phyloP scores from a whole-genome alignment of 2,888 invertebrate genomes.

The Ypsolopha scabrella region DNA sequence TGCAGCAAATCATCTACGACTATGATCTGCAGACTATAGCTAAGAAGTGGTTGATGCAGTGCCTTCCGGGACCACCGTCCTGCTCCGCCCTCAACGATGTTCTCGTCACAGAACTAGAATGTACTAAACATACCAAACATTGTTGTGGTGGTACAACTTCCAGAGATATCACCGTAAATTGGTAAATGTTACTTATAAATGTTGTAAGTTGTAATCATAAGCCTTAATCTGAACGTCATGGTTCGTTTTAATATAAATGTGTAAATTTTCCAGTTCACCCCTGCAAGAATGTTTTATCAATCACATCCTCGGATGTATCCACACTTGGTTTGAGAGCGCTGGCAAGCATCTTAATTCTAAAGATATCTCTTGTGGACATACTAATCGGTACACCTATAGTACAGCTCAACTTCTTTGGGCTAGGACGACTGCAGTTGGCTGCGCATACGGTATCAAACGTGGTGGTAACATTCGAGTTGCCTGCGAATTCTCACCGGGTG shows the following conservation, averaged over 20 bases:
- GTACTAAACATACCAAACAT: constrained; percentile 38
- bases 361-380: constrained; percentile 46
- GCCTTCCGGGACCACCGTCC: constrained; percentile 48
- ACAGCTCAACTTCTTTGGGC: constrained; percentile 54
- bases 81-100: constrained; percentile 45
- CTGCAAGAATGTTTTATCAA: constrained; percentile 41
- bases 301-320: constrained; percentile 46
- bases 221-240: not conserved
- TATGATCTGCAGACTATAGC: constrained; percentile 49
- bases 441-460: constrained; percentile 34
- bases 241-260: not conserved
- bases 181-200: not conserved
- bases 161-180: not conserved
- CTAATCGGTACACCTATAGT: constrained; percentile 30
- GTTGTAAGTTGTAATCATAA: not conserved
- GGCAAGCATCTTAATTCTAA: constrained; percentile 25
- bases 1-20: constrained; percentile 54
- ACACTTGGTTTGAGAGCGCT: constrained; percentile 49
- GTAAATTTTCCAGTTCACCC: constrained; percentile 33
- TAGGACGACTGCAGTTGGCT: constrained; percentile 47
- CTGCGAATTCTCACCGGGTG: constrained; percentile 54
- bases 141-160: constrained; percentile 29
- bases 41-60: constrained; percentile 45
- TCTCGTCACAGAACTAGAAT: constrained; percentile 47
- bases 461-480: constrained; percentile 44